phyloP scores from a whole-genome alignment of 1,140 invertebrate species.

The Drosophila tsacasi region DNA sequence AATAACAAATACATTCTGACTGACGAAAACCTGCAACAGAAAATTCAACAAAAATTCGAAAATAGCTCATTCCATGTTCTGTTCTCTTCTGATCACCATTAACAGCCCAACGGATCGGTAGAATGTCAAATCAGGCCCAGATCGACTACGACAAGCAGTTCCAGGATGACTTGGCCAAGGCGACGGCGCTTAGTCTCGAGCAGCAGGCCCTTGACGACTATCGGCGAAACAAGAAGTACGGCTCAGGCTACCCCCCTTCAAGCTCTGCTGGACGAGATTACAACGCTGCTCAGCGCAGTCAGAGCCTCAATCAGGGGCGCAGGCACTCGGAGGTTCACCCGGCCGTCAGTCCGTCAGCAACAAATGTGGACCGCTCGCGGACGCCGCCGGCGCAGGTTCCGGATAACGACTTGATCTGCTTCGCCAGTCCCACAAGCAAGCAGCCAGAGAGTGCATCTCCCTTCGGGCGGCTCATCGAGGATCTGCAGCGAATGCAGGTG shows the following conservation, averaged over 20 bases:
- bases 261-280: slow-evolving; percentile 31
- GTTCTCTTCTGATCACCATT: slow-evolving; percentile 34
- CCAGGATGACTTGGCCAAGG: slow-evolving; percentile 93
- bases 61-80: slow-evolving; percentile 24
- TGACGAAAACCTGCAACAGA: slow-evolving; percentile 13
- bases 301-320: slow-evolving; percentile 82
- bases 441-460: slow-evolving; percentile 84
- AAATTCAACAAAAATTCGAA: slow-evolving; percentile 47
- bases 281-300: slow-evolving; percentile 55
- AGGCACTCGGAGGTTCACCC: slow-evolving; percentile 85
- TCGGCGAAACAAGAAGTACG: slow-evolving; percentile 86
- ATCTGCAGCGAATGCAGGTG: slow-evolving; percentile 86
- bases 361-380: slow-evolving; percentile 70
- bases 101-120: slow-evolving; percentile 49
- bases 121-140: slow-evolving; percentile 78
- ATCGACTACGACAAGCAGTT: slow-evolving; percentile 92
- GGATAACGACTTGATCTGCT: slow-evolving; percentile 89
- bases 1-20: slow-evolving; percentile 31
- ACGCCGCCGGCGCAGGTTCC: slow-evolving; percentile 85
- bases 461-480: slow-evolving; percentile 87
- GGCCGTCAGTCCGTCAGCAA: background rate
- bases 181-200: slow-evolving; percentile 93
- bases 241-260: slow-evolving; percentile 39
- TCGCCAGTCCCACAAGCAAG: slow-evolving; percentile 88
- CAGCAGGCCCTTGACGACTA: slow-evolving; percentile 93